A percentile compares a stretch with the other conserved stretches of the same genome.
Evolutionary conservation across 2,888 invertebrate species (phyloP).

Genomic region (Pasiphila rectangulata): DNA sequence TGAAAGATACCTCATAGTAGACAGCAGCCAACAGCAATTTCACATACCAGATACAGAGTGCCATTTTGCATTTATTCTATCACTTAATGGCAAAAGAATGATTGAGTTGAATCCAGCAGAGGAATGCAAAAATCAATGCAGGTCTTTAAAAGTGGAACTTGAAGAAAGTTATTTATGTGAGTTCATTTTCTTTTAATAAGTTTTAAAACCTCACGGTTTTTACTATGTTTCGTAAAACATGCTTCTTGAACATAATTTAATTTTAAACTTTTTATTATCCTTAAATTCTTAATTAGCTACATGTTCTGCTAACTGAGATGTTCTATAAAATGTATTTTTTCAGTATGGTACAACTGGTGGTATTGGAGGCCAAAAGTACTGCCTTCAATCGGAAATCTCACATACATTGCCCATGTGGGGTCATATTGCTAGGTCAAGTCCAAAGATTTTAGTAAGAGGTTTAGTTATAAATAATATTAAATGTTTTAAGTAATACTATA

Average conservation of each 20-base stretch:
- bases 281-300: too few species aligned
- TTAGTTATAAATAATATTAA: not conserved
- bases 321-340: slow-evolving; percentile 47
- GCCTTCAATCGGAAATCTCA: slow-evolving; percentile 79
- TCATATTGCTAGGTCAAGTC: slow-evolving; percentile 83
- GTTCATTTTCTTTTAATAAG: too few species aligned
- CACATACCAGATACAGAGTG: slow-evolving; percentile 90
- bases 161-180: slow-evolving; percentile 88
- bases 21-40: slow-evolving; percentile 84
- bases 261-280: too few species aligned
- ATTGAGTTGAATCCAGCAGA: slow-evolving; percentile 88
- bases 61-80: slow-evolving; percentile 87
- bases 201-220: not conserved
- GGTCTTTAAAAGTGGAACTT: slow-evolving; percentile 85
- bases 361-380: slow-evolving; percentile 88
- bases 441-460: not conserved
- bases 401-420: slow-evolving; percentile 84
- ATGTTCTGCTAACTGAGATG: not conserved
- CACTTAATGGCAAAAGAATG: slow-evolving; percentile 86
- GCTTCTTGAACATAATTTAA: too few species aligned
- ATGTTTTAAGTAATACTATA: too few species aligned
- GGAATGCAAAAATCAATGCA: slow-evolving; percentile 87
- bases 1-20: slow-evolving; percentile 89
- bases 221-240: too few species aligned
- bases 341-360: slow-evolving; percentile 93